phyloP scores from a whole-genome alignment of 2,113 vertebrate genomes.

The Atrichornis clamosus region DNA sequence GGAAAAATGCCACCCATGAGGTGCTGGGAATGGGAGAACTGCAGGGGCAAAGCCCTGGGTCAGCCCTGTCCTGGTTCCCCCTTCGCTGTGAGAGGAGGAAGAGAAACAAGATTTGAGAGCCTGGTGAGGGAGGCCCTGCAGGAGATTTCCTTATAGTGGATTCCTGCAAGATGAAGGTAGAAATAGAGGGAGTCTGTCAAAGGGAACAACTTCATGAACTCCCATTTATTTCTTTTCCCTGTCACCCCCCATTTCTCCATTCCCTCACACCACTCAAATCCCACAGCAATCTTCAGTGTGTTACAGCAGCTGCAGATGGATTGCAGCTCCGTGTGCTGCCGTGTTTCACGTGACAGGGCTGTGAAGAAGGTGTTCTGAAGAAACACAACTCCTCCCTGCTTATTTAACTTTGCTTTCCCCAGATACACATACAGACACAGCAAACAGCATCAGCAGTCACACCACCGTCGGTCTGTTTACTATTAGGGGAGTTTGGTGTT shows the following conservation, averaged over 20 bases:
- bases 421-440: conserved; percentile 28
- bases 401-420: conserved; percentile 46
- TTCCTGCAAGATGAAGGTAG: not conserved
- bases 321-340: not conserved
- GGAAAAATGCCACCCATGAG: not conserved
- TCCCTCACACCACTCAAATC: not conserved
- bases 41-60: not conserved
- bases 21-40: not conserved
- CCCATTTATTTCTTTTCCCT: not conserved
- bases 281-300: not conserved
- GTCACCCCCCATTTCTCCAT: not conserved
- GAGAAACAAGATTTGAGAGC: not conserved
- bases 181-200: not conserved
- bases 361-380: conserved; percentile 23
- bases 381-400: conserved; percentile 8
- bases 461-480: conserved; percentile 29
- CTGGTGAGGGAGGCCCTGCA: not conserved
- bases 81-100: not conserved
- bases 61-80: not conserved
- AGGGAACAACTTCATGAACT: not conserved
- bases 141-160: not conserved
- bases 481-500: conserved; percentile 33
- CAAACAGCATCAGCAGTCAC: conserved; percentile 8
- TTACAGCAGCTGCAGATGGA: conserved; percentile 22
- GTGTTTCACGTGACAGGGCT: not conserved